These are phyloP conservation scores for Diglossa cyanea DNA, from an alignment of 2,797 vertebrate species.

Conservation along the genomic window DNA sequence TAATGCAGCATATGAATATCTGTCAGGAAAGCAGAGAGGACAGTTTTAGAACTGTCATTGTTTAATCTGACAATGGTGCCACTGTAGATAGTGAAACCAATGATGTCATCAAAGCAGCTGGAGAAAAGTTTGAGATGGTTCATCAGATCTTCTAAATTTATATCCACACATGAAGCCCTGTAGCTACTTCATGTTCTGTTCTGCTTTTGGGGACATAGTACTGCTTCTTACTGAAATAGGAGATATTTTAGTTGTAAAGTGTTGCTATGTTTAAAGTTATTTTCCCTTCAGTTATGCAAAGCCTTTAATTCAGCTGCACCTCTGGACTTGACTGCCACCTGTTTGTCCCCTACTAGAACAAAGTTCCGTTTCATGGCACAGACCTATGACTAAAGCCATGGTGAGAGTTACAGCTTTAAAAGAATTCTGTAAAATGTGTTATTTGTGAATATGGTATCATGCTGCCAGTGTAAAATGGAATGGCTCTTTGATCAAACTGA, in stretches of 20 bases:
- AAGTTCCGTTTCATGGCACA: background rate
- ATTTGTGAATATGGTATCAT: background rate
- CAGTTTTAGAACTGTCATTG: conserved; percentile 50
- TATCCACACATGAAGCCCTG: background rate
- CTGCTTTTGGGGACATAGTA: background rate
- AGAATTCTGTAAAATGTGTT: background rate
- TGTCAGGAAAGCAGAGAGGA: conserved; percentile 25
- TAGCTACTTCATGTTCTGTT: background rate
- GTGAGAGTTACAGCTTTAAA: background rate
- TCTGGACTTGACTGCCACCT: background rate
- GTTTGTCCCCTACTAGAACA: background rate
- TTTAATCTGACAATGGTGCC: conserved; percentile 49
- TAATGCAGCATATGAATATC: conserved; percentile 25
- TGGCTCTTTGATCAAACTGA: background rate
- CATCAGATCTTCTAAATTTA: conserved; percentile 34
- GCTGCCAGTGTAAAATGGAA: background rate
- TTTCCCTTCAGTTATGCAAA: background rate
- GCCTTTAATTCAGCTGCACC: background rate
- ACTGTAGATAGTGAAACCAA: conserved; percentile 50
- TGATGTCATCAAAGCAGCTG: conserved; percentile 61
- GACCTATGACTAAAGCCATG: background rate
- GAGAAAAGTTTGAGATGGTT: conserved; percentile 47
- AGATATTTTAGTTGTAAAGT: background rate
- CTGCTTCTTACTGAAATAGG: background rate
- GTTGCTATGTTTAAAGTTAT: background rate